These are phyloP conservation scores for Lasiommata megera DNA, from an alignment of 2,888 invertebrate genomes.

Conservation along the genomic window DNA sequence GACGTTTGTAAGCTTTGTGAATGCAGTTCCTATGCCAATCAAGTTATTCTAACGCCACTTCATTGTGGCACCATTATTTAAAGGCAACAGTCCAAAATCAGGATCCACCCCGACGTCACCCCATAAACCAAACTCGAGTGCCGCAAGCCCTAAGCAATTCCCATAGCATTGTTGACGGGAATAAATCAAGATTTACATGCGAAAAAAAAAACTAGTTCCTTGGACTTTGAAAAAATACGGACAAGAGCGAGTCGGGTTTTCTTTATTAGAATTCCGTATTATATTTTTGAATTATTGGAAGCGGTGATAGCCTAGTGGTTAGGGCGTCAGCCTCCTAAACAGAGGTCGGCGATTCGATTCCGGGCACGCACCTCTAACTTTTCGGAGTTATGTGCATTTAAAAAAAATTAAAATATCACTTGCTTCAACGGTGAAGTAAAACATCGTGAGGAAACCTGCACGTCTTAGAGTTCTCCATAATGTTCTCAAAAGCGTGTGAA, in stretches of 20 bases:
- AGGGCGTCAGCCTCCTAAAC: no score
- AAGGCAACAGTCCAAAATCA: conserved; percentile 34
- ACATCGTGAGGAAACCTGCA: no score
- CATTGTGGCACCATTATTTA: conserved; percentile 47
- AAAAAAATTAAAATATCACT: no score
- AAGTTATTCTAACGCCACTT: conserved; percentile 55
- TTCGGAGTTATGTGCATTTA: no score
- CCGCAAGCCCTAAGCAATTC: conserved; percentile 53
- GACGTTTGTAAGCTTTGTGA: neutral
- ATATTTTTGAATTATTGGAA: no score
- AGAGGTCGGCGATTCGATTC: no score
- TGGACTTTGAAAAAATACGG: conserved; percentile 39
- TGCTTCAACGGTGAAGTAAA: no score
- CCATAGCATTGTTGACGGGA: conserved; percentile 77
- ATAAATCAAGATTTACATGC: conserved; percentile 77
- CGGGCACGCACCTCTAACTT: no score
- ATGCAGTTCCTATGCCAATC: conserved; percentile 31
- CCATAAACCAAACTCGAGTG: conserved; percentile 22
- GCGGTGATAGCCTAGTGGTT: no score
- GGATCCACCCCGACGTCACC: conserved; percentile 23
- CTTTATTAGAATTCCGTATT: conserved; percentile 49
- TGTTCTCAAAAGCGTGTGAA: no score
- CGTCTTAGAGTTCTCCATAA: no score
- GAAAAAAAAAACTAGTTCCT: conserved; percentile 72
- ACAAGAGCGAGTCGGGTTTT: neutral